Conservation (phyloP, 2,888 invertebrate genomes). For the Druceiella hillmani region DNA sequence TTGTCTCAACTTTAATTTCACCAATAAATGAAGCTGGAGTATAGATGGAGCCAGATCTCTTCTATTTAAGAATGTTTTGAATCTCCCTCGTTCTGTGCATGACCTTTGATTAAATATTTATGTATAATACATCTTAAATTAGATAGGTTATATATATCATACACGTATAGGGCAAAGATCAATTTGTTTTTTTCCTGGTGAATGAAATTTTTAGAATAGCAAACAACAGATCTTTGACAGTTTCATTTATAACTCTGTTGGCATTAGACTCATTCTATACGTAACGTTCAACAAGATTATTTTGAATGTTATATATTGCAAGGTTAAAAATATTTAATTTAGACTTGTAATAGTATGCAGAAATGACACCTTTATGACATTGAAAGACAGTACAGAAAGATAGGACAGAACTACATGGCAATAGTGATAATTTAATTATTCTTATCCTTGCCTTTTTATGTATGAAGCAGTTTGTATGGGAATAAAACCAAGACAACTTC, state of each 20-base stretch:
- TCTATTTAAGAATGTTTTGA: conserved; percentile 20
- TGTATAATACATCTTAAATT: conserved; percentile 11
- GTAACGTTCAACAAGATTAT: conserved; percentile 24
- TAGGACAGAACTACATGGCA: conserved; percentile 27
- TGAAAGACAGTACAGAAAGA: conserved; percentile 29
- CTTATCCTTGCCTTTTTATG: conserved; percentile 24
- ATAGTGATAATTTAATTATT: conserved; percentile 19
- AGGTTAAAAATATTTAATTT: conserved; percentile 28
- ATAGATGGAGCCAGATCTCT: conserved; percentile 16
- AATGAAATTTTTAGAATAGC: conserved; percentile 29
- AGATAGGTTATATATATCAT: conserved; percentile 14
- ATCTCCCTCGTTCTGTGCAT: conserved; percentile 25
- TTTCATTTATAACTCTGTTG: conserved; percentile 26
- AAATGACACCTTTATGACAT: conserved; percentile 27
- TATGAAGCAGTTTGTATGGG: too few relatives aligned
- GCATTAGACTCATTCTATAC: conserved; percentile 31
- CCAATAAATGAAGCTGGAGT: conserved; percentile 14
- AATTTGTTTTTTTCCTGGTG: conserved; percentile 27
- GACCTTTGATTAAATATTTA: conserved; percentile 24
- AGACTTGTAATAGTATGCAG: conserved; percentile 28
- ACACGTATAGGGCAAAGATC: conserved; percentile 19
- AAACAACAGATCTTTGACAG: conserved; percentile 22
- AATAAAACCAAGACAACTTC: too few relatives aligned
- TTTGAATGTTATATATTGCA: conserved; percentile 27
- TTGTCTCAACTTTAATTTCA: conserved; percentile 14